phyloP scores from a whole-genome alignment of 1,140 invertebrate genomes.

The Temnothorax longispinosus region DNA sequence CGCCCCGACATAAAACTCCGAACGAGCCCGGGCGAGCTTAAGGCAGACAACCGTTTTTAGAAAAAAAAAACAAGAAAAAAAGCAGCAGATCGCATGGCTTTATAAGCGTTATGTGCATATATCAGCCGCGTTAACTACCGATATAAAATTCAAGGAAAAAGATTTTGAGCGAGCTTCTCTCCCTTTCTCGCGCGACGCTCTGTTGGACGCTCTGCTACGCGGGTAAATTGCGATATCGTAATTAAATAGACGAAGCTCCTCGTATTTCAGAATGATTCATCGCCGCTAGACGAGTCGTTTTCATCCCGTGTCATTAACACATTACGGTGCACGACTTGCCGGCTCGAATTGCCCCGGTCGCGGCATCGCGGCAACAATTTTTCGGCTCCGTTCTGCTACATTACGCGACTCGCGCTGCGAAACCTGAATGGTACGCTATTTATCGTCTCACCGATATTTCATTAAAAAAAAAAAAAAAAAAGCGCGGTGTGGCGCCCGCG shows the following conservation, averaged over 20 bases:
- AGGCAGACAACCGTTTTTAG: constrained; percentile 34
- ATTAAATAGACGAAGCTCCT: constrained; percentile 58
- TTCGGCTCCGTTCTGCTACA: constrained; percentile 67
- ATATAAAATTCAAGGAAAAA: constrained; percentile 72
- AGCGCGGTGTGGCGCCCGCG: not conserved
- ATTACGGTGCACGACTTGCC: constrained; percentile 39
- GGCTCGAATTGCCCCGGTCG: constrained; percentile 10
- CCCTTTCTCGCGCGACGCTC: not conserved
- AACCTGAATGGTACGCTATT: constrained; percentile 23
- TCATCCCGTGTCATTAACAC: constrained; percentile 69
- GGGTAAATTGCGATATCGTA: constrained; percentile 43
- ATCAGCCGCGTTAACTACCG: constrained; percentile 72
- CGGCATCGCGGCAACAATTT: constrained; percentile 58
- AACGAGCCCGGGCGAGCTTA: constrained; percentile 53
- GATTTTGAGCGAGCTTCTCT: constrained; percentile 6
- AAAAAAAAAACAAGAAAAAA: constrained; percentile 47
- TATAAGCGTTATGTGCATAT: constrained; percentile 66
- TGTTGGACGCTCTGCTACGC: not conserved
- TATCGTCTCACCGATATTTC: constrained; percentile 58
- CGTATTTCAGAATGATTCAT: constrained; percentile 56
- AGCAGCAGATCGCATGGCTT: constrained; percentile 38
- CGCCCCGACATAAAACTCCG: constrained; percentile 66
- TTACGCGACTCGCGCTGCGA: constrained; percentile 40
- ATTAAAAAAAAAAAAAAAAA: not conserved
- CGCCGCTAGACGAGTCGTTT: constrained; percentile 52